A percentile compares a stretch with the other conserved stretches of the same genome.
Evolutionary conservation across 2,113 vertebrate species (phyloP).

Genomic region (Lophura nycthemera): DNA sequence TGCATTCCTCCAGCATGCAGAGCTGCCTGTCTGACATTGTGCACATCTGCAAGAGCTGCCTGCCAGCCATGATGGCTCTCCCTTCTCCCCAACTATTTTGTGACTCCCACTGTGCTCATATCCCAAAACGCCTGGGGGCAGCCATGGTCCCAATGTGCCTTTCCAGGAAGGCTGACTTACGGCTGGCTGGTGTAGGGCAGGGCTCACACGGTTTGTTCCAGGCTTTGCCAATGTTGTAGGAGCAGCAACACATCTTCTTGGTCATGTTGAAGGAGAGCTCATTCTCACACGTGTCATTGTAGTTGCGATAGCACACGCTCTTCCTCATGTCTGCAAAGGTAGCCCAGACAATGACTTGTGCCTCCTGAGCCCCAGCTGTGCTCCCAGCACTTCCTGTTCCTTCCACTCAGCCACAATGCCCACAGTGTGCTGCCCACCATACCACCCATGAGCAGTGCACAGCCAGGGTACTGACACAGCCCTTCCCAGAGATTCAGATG

Average conservation of each 20-base stretch:
- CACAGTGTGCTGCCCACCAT: background rate
- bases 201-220: conserved; percentile 95
- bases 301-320: conserved; percentile 91
- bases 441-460: too few species aligned
- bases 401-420: fast-evolving
- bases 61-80: fast-evolving
- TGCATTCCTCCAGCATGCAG: fast-evolving
- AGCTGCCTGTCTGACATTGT: fast-evolving
- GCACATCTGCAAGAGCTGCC: background rate
- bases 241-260: conserved; percentile 95
- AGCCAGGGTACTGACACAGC: background rate
- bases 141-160: fast-evolving
- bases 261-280: conserved; percentile 95
- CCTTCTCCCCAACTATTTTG: fast-evolving
- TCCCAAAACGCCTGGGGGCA: fast-evolving
- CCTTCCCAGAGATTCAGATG: fast-evolving
- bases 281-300: conserved; percentile 90
- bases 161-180: conserved; percentile 76
- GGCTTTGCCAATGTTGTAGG: conserved; percentile 93
- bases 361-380: background rate
- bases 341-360: background rate
- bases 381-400: background rate
- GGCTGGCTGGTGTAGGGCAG: conserved; percentile 88
- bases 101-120: too few species aligned
- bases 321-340: conserved; percentile 87